Percentiles rank a stretch among this genome's conserved stretches.
phyloP scores from a whole-genome alignment of 2,888 invertebrate genomes.

The Iselma pallidipennis region DNA sequence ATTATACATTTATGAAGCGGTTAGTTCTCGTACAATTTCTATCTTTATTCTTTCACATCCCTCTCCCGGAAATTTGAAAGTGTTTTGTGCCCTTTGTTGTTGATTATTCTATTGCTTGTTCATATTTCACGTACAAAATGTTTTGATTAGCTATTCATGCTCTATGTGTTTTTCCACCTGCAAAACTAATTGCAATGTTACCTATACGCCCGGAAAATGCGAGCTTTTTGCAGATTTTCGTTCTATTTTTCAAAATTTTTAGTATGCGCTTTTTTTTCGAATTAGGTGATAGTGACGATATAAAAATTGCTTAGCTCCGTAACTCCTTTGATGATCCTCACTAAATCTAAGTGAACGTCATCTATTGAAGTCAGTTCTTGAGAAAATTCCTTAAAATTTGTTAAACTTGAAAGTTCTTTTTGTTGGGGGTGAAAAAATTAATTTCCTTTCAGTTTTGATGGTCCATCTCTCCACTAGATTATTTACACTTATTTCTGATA shows the following conservation, averaged over 20 bases:
- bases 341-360: too few relatives aligned
- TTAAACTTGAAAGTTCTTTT: too few relatives aligned
- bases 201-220: too few relatives aligned
- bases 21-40: conserved; percentile 5
- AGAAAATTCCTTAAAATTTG: too few relatives aligned
- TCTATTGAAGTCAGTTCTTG: too few relatives aligned
- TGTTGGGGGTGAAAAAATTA: neutral
- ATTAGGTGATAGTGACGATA: too few relatives aligned
- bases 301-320: too few relatives aligned
- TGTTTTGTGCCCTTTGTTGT: conserved; percentile 5
- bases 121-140: conserved; percentile 9
- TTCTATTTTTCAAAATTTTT: too few relatives aligned
- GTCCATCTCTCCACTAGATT: neutral
- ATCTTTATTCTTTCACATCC: neutral
- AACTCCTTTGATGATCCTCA: too few relatives aligned
- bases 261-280: too few relatives aligned
- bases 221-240: too few relatives aligned
- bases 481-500: conserved; percentile 5
- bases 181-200: neutral
- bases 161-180: neutral
- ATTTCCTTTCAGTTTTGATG: too few relatives aligned
- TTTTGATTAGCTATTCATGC: conserved; percentile 15
- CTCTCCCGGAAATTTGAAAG: neutral
- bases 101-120: neutral
- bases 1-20: conserved; percentile 19